Evolutionary conservation across 2,797 vertebrate genomes (phyloP), one percentile per base, ranked within the genome.

Genomic region (Mionectes olivaceus): DNA sequence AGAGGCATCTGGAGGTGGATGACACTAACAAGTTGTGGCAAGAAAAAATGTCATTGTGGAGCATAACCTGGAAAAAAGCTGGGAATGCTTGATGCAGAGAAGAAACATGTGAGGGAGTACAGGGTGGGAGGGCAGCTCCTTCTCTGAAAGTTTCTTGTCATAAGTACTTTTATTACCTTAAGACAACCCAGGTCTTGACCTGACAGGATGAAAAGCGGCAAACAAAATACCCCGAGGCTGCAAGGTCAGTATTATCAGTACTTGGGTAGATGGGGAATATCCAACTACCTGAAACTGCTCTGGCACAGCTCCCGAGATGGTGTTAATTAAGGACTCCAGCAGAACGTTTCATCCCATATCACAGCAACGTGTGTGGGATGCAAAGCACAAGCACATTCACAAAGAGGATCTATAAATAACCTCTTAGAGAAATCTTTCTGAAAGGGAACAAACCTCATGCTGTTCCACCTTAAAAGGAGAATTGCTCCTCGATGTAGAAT

Each of bases 391-490:
- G 53, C 78, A 65, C 71, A 61, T 91, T 86, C 87, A 89, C 75
- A 74, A 78, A 80, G 83, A 68, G 35, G 35, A 57, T 69, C 85
- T 91, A 93, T 86, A 94, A 96, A 94, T 83, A 95, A 69, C 50
- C 65, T 89, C 92, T 63, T 63, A 67, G 78, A 90, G 79, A 88
- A 93, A 71, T 35, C 79, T 87, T 71, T 89, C 19, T 63, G 80
- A 88, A 86, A 83, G 90, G 73, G 88, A 91, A 86, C 50, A 89
- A 96, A 59, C 56, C 55, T 93, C 35, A 21, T 55, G 85, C 85
- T 83, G 87, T 59, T 96, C 94, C 92, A 97, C 94, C 93, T 96
- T 95, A 95, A 96, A 93, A 95, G 78, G 81, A 94, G 93, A 90
- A 89, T 28, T 30, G 53, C 33, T 94, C 56, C 60, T 93, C 6